Evolutionary conservation across 1,140 invertebrate species (phyloP), one percentile per base, ranked within the genome.

Genomic region (Muscidifurax raptorellus): DNA sequence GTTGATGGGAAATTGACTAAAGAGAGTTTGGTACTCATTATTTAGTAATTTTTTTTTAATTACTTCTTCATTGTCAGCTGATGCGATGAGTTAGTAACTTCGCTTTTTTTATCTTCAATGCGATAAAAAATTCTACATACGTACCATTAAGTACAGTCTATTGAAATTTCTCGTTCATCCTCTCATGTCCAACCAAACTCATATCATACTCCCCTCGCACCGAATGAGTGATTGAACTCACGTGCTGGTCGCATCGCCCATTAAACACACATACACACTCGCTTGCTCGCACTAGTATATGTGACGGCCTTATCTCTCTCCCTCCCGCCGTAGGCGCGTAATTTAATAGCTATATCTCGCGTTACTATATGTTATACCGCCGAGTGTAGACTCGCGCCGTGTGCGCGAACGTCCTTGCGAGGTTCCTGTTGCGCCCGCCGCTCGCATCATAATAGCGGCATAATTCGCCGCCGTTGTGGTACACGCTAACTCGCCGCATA

Each of bases 341-440:
- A 78, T 79, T 66, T 84, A 66, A 85, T 64, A 59, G 71, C 66
- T 85, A 84, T 85, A 84, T 85, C 81, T 84, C 84, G 72, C 30
- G 67, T 86, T 72, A 79, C 82, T 59, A n/a, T 59, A 22, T 22
- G n/a, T n/a, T n/a, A n/a, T 18, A 22, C 52, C 52, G 22, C 52
- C 52, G 52, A 59, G 52, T 59, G 52, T n/a, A 59, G 18, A 59
- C 52, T 59, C 52, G 52, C 52, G 52, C 52, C 52, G 4, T 22
- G 52, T n/a, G 32, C 76, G 59, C 71, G 64, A 59, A 81, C 71
- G 86, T 86, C 85, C 86, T 86, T 87, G 84, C 80, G 80, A 86
- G 82, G 85, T 87, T 86, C 81, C 83, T 84, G 82, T 87, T 87
- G 82, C 86, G 80, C 74, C 77, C 22, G 82, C 72, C 25, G 59